Conservation (phyloP, 1,140 invertebrate genomes). For the Hermetia illucens region DNA sequence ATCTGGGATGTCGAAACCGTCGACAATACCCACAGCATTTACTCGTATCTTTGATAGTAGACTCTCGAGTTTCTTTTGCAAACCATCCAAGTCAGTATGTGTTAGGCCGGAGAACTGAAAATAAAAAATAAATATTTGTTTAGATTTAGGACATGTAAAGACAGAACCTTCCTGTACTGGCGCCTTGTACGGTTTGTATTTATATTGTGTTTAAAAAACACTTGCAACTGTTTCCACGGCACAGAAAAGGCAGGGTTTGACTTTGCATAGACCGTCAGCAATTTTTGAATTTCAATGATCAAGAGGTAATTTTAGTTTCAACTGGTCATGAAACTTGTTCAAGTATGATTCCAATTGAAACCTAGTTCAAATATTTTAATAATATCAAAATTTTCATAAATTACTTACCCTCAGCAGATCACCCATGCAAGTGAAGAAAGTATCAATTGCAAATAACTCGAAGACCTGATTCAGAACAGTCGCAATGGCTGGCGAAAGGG, state of each 20-base stretch:
- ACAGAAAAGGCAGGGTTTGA: too few species aligned
- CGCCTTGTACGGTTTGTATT: too few species aligned
- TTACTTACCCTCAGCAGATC: constrained; percentile 50
- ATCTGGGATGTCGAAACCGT: constrained; percentile 77
- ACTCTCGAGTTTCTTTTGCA: constrained; percentile 49
- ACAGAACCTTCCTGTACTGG: too few species aligned
- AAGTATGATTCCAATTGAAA: not conserved
- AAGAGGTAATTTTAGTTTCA: too few species aligned
- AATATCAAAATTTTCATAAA: too few species aligned
- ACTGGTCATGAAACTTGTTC: too few species aligned
- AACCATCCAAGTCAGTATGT: constrained; percentile 38
- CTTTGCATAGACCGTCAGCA: too few species aligned
- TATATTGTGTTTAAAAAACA: too few species aligned
- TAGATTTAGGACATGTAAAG: not conserved
- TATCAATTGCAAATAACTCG: constrained; percentile 60
- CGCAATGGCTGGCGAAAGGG: constrained; percentile 36
- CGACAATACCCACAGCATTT: constrained; percentile 73
- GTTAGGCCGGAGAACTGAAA: constrained; percentile 49
- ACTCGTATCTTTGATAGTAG: constrained; percentile 52
- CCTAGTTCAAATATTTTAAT: constrained; percentile 2
- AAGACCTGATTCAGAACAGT: constrained; percentile 48
- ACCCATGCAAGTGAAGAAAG: constrained; percentile 49
- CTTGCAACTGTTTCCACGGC: too few species aligned
- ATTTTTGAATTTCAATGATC: too few species aligned
- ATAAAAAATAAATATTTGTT: constrained; percentile 12